Conservation (phyloP, 2,113 vertebrate species). For the Equus przewalskii region DNA sequence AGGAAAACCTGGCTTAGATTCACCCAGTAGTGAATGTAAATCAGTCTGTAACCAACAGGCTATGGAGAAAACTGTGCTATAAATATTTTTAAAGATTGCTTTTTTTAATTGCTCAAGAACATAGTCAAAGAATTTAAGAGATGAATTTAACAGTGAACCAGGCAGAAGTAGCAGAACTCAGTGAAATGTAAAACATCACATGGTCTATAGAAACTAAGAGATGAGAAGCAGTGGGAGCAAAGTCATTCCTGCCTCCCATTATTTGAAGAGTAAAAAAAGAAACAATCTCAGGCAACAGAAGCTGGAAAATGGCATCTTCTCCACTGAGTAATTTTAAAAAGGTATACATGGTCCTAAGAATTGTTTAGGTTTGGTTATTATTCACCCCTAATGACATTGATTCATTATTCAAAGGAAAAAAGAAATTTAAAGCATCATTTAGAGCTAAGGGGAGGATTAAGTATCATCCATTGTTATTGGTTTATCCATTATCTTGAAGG, state of each 20-base stretch:
- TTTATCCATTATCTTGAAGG: neutral
- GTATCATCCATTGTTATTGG: neutral
- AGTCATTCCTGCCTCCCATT: neutral
- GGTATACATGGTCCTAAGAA: neutral
- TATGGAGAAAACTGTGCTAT: neutral
- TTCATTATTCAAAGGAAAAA: neutral
- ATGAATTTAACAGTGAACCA: neutral
- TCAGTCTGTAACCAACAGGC: neutral
- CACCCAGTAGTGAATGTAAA: neutral
- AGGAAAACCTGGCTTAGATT: neutral
- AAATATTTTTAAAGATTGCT: constrained; percentile 6
- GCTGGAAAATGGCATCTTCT: neutral
- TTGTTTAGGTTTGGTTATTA: neutral
- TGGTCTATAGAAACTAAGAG: neutral
- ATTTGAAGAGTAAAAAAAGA: neutral
- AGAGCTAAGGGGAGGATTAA: neutral
- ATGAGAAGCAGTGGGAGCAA: neutral
- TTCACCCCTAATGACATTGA: neutral
- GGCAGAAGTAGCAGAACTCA: neutral
- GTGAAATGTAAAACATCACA: neutral
- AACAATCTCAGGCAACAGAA: neutral
- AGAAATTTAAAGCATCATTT: neutral
- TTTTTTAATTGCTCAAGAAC: constrained; percentile 36
- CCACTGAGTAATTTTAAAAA: neutral
- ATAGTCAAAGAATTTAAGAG: constrained; percentile 15